Evolutionary conservation across 1,140 invertebrate genomes (phyloP), one percentile per base, ranked within the genome.

Genomic region (Dendrolimus kikuchii): DNA sequence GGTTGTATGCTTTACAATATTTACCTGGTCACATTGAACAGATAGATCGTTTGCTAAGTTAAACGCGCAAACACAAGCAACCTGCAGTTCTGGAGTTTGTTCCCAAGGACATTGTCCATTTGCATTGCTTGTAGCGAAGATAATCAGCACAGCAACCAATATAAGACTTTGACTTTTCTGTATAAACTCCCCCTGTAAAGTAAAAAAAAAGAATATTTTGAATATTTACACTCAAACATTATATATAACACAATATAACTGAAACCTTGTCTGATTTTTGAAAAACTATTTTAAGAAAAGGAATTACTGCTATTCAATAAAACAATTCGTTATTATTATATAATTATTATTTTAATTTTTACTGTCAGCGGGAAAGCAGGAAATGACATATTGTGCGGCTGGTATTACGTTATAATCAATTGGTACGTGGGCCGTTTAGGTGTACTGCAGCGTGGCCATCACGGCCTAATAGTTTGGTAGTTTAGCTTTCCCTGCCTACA

Each of bases 1-100:
- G 9, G 38, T 45, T 62, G 67, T 5, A 40, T 40, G 23, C 1
- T 40, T n/a, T 10, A 36, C 10, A 5, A 40, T 42, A 58, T 42
- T 9, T 74, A 91, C 90, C 82, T 94, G 92, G 81, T 96, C 93
- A 80, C 96, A 98, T 78, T 97, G 96, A 38, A 97, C 92, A 5
- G 95, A 96, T 4, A 97, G 82, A 75, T 95, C 93, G 56, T 91
- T 90, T 5, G 92, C 93, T 51, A 94, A 85, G 75, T 95, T 97
- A 74, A 93, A 93, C 47, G 95, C 94, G 77, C 96, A 98, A 40
- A 96, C 90, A 79, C 96, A 98, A 6, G 95, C 91, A n/a, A 92
- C 91, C 68, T 95, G 94, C 44, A 97, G 89, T 5, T 88, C 81
- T 10, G 91, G 85, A 59, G 91, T 89, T 38, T 91, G 86, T 56